Conservation (phyloP, 2,113 vertebrate genomes). For the Pangasianodon gigas region DNA sequence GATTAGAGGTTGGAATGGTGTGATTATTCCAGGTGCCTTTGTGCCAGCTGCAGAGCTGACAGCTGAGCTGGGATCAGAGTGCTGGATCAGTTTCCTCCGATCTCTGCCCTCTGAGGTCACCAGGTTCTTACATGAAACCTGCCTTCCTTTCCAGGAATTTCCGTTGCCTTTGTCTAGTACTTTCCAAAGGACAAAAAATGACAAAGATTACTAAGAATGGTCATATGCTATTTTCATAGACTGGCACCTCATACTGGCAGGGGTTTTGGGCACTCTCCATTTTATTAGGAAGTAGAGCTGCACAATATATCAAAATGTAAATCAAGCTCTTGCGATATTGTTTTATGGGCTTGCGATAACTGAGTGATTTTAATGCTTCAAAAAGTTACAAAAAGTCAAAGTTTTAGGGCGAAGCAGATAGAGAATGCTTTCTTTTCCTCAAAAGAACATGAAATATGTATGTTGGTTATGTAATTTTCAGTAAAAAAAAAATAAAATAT, state of each 20-base stretch:
- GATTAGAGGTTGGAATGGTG: slow-evolving; percentile 55
- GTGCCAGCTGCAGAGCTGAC: slow-evolving; percentile 51
- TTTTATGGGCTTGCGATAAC: no score
- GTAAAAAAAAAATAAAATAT: no score
- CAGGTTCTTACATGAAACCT: not conserved
- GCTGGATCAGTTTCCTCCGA: slow-evolving; percentile 34
- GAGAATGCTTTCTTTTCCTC: no score
- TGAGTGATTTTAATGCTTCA: no score
- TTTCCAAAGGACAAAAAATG: not conserved
- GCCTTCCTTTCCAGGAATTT: not conserved
- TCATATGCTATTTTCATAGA: not conserved
- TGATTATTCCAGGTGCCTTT: slow-evolving; percentile 52
- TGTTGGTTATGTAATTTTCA: no score
- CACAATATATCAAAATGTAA: no score
- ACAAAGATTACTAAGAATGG: not conserved
- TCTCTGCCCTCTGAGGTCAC: slow-evolving; percentile 15
- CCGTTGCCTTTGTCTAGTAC: not conserved
- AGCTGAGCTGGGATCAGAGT: slow-evolving; percentile 50
- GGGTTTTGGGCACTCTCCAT: not conserved
- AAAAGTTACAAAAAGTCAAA: no score
- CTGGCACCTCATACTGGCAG: not conserved
- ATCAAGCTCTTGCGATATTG: no score
- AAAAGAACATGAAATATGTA: no score
- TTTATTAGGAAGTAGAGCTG: not conserved
- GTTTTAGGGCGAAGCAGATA: no score